These are phyloP conservation scores for Drosophila atroscutellata DNA, from an alignment of 2,888 invertebrate genomes.

Conservation along the genomic window DNA sequence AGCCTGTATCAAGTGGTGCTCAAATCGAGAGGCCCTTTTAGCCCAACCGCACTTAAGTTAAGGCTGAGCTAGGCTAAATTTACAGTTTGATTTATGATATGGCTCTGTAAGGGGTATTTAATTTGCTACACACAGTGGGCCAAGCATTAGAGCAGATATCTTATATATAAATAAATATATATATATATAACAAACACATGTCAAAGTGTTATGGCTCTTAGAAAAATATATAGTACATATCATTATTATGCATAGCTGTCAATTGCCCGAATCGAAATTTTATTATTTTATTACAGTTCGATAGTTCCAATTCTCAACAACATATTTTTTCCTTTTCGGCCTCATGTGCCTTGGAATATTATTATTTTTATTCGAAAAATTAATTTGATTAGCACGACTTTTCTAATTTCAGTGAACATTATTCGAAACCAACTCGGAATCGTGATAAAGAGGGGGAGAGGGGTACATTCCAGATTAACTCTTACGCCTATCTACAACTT, in stretches of 20 bases:
- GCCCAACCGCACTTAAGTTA: constrained; percentile 8
- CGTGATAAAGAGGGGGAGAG: not conserved
- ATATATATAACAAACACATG: not conserved
- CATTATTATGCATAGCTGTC: too few relatives aligned
- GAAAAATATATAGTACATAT: too few relatives aligned
- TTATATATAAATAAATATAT: not conserved
- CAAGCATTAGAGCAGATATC: not conserved
- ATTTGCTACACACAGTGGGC: not conserved
- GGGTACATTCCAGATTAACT: not conserved
- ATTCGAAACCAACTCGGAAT: not conserved
- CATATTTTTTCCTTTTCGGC: not conserved
- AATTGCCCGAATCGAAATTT: not conserved
- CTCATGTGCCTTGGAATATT: not conserved
- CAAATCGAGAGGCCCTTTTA: not conserved
- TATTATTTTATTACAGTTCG: not conserved
- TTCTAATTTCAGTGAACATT: not conserved
- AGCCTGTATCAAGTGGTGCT: not conserved
- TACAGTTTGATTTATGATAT: constrained; percentile 5
- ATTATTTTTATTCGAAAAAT: not conserved
- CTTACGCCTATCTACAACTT: too few relatives aligned
- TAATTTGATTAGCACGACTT: not conserved
- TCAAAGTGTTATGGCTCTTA: not conserved
- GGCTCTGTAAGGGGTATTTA: not conserved
- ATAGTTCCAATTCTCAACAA: not conserved
- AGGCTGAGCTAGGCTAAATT: constrained; percentile 1